Evolutionary conservation across 2,797 vertebrate genomes (phyloP).

Genomic region (Pogonophryne albipinna): DNA sequence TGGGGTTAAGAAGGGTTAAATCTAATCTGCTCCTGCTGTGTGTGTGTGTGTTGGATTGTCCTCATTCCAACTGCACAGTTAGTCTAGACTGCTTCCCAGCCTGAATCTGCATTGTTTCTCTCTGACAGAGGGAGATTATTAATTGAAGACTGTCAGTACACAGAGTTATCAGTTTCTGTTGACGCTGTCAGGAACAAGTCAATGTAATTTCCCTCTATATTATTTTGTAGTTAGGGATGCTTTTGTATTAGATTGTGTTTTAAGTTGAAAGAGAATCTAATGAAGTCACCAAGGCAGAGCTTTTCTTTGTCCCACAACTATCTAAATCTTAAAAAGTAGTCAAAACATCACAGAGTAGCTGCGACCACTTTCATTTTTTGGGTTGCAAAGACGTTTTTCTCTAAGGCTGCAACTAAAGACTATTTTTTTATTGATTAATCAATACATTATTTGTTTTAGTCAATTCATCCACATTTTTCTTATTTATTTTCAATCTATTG

Average conservation of each 20-base stretch:
- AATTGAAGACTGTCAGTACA: constrained; percentile 7
- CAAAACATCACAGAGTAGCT: too few relatives aligned
- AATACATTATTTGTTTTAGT: too few relatives aligned
- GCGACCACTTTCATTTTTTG: too few relatives aligned
- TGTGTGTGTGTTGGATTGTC: constrained; percentile 16
- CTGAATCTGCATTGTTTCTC: constrained; percentile 32
- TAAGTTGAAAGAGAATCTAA: not conserved
- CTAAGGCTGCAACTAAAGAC: too few relatives aligned
- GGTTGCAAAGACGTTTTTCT: too few relatives aligned
- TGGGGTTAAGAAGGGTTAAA: constrained; percentile 78
- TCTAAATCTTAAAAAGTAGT: too few relatives aligned
- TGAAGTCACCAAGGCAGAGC: constrained; percentile 2
- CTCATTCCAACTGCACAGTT: not conserved
- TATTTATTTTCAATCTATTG: too few relatives aligned
- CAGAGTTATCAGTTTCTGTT: not conserved
- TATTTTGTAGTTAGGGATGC: not conserved
- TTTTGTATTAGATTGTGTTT: not conserved
- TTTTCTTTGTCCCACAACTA: not conserved
- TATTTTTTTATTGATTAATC: too few relatives aligned
- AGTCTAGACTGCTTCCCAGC: constrained; percentile 57
- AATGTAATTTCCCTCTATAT: not conserved
- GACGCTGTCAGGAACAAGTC: not conserved
- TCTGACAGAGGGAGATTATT: constrained; percentile 40
- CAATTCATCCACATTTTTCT: too few relatives aligned
- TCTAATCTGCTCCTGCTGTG: constrained; percentile 64